Percentiles rank a stretch among this genome's conserved stretches.
Conservation (phyloP, 2,113 vertebrate species). For the Eulacestoma nigropectus region DNA sequence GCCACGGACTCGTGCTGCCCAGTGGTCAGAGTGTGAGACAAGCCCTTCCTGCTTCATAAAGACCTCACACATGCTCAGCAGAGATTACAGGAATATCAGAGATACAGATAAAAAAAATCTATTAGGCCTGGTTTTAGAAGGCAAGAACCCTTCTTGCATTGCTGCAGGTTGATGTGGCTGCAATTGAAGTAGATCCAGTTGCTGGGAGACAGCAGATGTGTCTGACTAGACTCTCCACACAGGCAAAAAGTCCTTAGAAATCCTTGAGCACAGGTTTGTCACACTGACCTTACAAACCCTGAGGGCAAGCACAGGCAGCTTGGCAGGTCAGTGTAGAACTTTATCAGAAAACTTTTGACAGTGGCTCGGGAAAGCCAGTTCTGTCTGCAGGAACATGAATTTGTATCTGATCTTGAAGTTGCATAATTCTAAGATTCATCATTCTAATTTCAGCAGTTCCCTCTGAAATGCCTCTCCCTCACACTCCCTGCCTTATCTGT, state of each 20-base stretch:
- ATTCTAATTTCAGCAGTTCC: not conserved
- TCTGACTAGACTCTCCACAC: not conserved
- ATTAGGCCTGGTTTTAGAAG: not conserved
- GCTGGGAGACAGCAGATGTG: not conserved
- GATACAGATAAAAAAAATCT: not conserved
- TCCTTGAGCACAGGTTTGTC: not conserved
- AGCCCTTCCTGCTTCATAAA: not conserved
- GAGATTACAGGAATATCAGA: not conserved
- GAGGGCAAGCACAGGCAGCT: not conserved
- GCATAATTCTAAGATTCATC: not conserved
- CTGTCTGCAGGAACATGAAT: not conserved
- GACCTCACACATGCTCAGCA: not conserved
- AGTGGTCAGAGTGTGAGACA: not conserved
- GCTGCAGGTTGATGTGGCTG: not conserved
- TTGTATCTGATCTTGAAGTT: not conserved
- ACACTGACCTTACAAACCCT: not conserved
- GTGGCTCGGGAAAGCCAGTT: not conserved
- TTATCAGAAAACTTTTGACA: not conserved
- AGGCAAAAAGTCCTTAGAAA: not conserved
- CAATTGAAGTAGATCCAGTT: not conserved
- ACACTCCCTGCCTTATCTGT: not conserved
- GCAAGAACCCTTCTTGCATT: not conserved
- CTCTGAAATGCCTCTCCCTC: not conserved
- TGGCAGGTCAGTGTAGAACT: not conserved
- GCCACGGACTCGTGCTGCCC: not conserved